A percentile compares a stretch with the other conserved stretches of the same genome.
Conservation (phyloP, 2,888 invertebrate species). For the Pasiphila rectangulata region DNA sequence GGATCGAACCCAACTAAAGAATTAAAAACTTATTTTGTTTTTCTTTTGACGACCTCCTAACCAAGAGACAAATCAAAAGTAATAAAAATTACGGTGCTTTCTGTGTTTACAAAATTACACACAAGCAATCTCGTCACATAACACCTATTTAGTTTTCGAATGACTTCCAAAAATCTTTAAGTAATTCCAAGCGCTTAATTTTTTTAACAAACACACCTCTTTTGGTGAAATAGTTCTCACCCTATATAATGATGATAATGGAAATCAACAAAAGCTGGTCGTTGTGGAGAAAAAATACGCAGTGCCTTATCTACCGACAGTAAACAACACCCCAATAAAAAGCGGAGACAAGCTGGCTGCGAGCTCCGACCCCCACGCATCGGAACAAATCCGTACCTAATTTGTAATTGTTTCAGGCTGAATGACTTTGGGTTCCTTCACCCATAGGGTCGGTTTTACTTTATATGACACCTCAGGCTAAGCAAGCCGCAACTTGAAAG, state of each 20-base stretch:
- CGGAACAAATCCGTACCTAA: constrained; percentile 7
- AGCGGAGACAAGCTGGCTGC: constrained; percentile 14
- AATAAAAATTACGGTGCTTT: too few relatives aligned
- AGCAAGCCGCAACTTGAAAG: background rate
- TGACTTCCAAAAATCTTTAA: too few relatives aligned
- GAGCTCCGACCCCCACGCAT: background rate
- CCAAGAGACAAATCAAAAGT: too few relatives aligned
- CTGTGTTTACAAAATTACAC: too few relatives aligned
- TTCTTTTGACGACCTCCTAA: too few relatives aligned
- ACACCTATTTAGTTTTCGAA: too few relatives aligned
- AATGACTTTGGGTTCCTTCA: constrained; percentile 5
- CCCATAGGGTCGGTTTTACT: background rate
- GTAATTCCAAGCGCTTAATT: too few relatives aligned
- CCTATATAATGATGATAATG: background rate
- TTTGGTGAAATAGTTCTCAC: too few relatives aligned
- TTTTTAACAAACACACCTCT: too few relatives aligned
- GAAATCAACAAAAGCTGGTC: background rate
- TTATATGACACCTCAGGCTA: background rate
- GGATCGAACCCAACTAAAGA: too few relatives aligned
- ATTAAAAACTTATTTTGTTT: too few relatives aligned
- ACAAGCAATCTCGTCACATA: too few relatives aligned
- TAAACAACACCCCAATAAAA: constrained; percentile 12
- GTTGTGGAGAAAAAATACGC: background rate
- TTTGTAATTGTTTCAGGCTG: constrained; percentile 10
- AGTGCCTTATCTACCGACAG: background rate